These are phyloP conservation scores for Strix occidentalis DNA, from an alignment of 2,797 vertebrate genomes.

Conservation along the genomic window DNA sequence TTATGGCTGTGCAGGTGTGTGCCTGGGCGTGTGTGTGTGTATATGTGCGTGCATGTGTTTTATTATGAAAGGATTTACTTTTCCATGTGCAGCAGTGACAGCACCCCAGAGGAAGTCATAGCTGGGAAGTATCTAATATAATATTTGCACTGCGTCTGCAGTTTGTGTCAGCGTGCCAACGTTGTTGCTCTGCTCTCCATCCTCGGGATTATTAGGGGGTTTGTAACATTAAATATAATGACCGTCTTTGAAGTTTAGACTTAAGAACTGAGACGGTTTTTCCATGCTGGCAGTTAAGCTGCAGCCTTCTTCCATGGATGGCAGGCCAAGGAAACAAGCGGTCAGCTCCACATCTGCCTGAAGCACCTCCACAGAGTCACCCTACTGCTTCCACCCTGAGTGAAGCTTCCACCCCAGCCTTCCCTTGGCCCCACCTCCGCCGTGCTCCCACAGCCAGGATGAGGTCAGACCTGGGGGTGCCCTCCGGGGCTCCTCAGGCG, in stretches of 20 bases:
- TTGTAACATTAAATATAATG: neutral
- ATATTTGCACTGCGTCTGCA: neutral
- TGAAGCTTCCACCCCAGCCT: neutral
- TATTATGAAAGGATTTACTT: neutral
- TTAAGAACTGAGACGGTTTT: neutral
- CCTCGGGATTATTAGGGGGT: neutral
- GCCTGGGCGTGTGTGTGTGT: neutral
- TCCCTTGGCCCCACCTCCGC: neutral
- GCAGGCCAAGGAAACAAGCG: neutral
- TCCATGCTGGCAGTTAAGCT: slow-evolving; percentile 3
- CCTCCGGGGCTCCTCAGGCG: neutral
- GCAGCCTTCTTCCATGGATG: neutral
- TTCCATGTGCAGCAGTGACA: neutral
- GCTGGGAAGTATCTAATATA: neutral
- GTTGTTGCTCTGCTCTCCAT: neutral
- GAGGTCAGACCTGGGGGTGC: neutral
- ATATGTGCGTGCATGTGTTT: neutral
- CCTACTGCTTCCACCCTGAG: neutral
- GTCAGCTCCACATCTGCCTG: neutral
- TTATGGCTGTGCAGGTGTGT: neutral
- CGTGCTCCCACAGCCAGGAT: fast-evolving
- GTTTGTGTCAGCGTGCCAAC: neutral
- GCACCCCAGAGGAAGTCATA: neutral
- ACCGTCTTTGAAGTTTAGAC: neutral
- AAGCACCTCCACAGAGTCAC: neutral